These are phyloP conservation scores for Diabrotica balteata DNA, from an alignment of 2,888 invertebrate species.

Conservation along the genomic window DNA sequence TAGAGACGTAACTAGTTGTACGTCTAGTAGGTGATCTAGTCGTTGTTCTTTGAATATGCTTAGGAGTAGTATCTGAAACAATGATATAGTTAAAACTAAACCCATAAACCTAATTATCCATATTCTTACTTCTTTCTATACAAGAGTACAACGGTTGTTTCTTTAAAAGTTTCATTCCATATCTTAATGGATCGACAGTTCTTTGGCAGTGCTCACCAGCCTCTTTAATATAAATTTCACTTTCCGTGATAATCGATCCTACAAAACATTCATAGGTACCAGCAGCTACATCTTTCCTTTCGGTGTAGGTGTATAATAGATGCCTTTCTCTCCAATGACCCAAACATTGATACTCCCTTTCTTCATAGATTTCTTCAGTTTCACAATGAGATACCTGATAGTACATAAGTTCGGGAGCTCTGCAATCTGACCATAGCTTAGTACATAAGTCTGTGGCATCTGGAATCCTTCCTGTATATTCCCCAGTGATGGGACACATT, in stretches of 20 bases:
- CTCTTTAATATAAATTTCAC: conserved; percentile 71
- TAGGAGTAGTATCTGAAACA: conserved; percentile 31
- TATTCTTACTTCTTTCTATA: conserved; percentile 39
- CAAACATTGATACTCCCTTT: conserved; percentile 70
- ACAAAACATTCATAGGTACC: conserved; percentile 72
- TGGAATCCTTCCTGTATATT: conserved; percentile 70
- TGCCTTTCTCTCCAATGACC: conserved; percentile 72
- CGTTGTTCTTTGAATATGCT: conserved; percentile 23
- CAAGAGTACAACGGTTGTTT: conserved; percentile 54
- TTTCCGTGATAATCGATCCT: conserved; percentile 66
- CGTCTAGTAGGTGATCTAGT: conserved; percentile 26
- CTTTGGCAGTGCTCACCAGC: conserved; percentile 71
- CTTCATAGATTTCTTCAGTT: conserved; percentile 68
- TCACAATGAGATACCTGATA: conserved; percentile 70
- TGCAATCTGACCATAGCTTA: conserved; percentile 71
- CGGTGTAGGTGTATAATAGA: conserved; percentile 70
- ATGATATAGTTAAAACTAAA: background rate
- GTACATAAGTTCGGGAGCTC: conserved; percentile 71
- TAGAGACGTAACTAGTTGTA: conserved; percentile 31
- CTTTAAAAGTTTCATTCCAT: conserved; percentile 70
- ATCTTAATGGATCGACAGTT: conserved; percentile 65
- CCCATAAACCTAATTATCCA: background rate
- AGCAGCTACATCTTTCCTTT: conserved; percentile 66
- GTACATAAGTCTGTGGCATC: conserved; percentile 68
- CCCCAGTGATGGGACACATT: conserved; percentile 70